Evolutionary conservation across 2,888 invertebrate genomes (phyloP).

Genomic region (Cryptocephalus moraei): DNA sequence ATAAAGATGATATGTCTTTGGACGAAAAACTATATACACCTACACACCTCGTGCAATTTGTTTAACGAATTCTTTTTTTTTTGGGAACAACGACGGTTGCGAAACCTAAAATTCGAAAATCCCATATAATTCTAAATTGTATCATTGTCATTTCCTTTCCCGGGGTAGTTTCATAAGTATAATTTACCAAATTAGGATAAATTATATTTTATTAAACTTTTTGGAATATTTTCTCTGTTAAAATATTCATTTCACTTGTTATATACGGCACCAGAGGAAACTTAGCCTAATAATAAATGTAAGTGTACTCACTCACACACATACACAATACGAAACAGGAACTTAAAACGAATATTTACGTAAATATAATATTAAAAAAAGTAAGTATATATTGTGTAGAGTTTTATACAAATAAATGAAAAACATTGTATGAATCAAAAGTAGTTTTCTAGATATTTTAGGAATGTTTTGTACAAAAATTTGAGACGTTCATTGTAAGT

Average conservation of each 20-base stretch:
- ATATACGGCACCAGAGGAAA: slow-evolving; percentile 19
- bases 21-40: background rate
- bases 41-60: too few species aligned
- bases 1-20: background rate
- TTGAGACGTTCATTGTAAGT: slow-evolving; percentile 19
- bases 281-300: background rate
- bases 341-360: background rate
- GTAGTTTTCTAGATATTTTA: slow-evolving; percentile 42
- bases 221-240: too few species aligned
- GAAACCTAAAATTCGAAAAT: too few species aligned
- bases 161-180: background rate
- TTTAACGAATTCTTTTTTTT: too few species aligned
- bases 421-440: slow-evolving; percentile 30
- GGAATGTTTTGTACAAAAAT: slow-evolving; percentile 38
- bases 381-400: slow-evolving; percentile 28
- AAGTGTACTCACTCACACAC: slow-evolving; percentile 5
- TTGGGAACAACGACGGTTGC: too few species aligned
- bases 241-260: slow-evolving; percentile 17
- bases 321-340: slow-evolving; percentile 5
- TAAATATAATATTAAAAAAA: slow-evolving; percentile 8
- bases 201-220: too few species aligned
- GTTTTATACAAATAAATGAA: slow-evolving; percentile 36
- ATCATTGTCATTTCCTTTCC: background rate
- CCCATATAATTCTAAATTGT: background rate
- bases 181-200: too few species aligned